Evolutionary conservation across 2,888 invertebrate genomes (phyloP), one percentile per base, ranked within the genome.

Genomic region (Aphrophora alni): DNA sequence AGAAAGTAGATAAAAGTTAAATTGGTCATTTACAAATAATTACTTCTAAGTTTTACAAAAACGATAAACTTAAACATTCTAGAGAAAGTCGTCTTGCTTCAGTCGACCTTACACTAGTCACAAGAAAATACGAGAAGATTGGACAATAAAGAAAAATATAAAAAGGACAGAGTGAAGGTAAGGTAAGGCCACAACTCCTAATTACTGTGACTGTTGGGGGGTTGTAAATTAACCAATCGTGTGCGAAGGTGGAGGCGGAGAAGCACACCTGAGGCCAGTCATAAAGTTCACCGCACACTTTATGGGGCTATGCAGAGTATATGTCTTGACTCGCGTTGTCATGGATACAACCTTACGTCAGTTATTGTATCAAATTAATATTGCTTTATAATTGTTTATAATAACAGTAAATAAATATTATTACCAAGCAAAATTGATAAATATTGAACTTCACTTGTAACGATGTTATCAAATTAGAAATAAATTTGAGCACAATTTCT

Each of bases 181-280:
- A 76, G 59, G 76, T 76, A 69, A 70, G 44, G n/a, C 38, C 77
- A 77, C 77, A 59, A 77, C 28, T 77, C 70, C 77, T 77, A 77
- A 77, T 77, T 77, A 77, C 38, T 38, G 27, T 28, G 71, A 28
- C 28, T 27, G 26, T 44, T 17, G 70, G 71, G 68, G 44, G 78
- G 78, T 69, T 59, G 78, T 79, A 79, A 79, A 79, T 79, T 79
- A 79, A 74, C 78, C 78, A 79, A 79, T 79, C 78, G 59, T 59
- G 59, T 7, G 59, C 59, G 74, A 12, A n/a, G 78, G 69, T 59
- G 68, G 21, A n/a, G 78, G 69, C 73, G 68, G 26, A 68, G 78
- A 28, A 74, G 38, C 74, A 74, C 78, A 79, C 78, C 78, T 79
- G 78, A 38, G 78, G 24, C 78, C 59, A 38, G 33, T 25, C 59